phyloP scores from a whole-genome alignment of 2,888 invertebrate species.

The Eupithecia subfuscata region DNA sequence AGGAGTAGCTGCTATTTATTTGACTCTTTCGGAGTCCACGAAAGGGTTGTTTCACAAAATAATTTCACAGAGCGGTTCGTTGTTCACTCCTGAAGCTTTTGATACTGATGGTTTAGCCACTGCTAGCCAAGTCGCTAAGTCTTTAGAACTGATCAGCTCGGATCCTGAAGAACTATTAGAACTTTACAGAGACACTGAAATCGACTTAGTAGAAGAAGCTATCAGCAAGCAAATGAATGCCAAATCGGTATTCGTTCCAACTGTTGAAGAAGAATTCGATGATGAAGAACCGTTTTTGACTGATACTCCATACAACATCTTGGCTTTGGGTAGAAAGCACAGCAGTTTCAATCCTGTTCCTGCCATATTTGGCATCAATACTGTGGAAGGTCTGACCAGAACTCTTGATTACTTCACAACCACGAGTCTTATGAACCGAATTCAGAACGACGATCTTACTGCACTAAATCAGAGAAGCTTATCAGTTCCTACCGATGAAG shows the following conservation, averaged over 20 bases:
- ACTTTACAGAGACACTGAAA: constrained; percentile 62
- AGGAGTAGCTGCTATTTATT: constrained; percentile 70
- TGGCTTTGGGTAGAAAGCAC: constrained; percentile 55
- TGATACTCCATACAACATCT: constrained; percentile 74
- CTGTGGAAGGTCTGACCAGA: constrained; percentile 80
- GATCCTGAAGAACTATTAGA: constrained; percentile 63
- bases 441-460: constrained; percentile 68
- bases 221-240: constrained; percentile 75
- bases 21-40: constrained; percentile 71
- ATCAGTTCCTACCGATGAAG: constrained; percentile 56
- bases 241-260: constrained; percentile 72
- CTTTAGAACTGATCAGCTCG: constrained; percentile 62
- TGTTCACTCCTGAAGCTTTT: constrained; percentile 70
- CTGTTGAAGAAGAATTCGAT: constrained; percentile 66
- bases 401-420: constrained; percentile 73
- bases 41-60: constrained; percentile 72
- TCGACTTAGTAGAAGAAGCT: constrained; percentile 68
- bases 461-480: constrained; percentile 67
- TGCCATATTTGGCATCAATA: constrained; percentile 80
- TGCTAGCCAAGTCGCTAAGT: constrained; percentile 72
- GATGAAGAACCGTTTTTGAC: constrained; percentile 72
- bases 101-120: constrained; percentile 65
- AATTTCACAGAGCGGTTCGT: constrained; percentile 73
- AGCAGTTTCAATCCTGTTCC: constrained; percentile 72
- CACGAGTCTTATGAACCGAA: constrained; percentile 70